These are phyloP conservation scores for Neuroterus valhalla DNA, from an alignment of 1,140 invertebrate species.

Conservation along the genomic window DNA sequence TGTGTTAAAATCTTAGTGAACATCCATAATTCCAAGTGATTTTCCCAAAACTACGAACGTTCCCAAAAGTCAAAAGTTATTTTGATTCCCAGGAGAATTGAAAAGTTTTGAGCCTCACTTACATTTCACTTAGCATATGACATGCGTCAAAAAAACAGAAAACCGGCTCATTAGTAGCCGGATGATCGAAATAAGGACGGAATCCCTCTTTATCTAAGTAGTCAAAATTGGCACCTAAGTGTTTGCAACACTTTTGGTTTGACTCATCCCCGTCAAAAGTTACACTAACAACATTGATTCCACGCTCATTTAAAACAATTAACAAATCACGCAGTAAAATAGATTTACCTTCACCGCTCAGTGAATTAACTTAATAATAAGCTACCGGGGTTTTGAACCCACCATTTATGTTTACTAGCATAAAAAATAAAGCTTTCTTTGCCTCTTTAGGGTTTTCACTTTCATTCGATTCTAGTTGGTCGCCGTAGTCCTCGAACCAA, in stretches of 20 bases:
- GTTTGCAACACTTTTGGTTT: too few species aligned
- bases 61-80: too few species aligned
- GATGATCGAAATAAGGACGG: conserved; percentile 43
- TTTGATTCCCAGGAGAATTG: too few species aligned
- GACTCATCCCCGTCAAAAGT: conserved; percentile 40
- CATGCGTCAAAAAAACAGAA: too few species aligned
- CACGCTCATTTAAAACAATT: conserved; percentile 29
- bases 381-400: too few species aligned
- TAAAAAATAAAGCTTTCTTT: conserved; percentile 38
- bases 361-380: conserved; percentile 39
- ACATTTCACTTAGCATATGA: too few species aligned
- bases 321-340: conserved; percentile 43
- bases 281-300: conserved; percentile 36
- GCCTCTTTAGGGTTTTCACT: too few species aligned
- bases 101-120: too few species aligned
- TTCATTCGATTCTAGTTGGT: conserved; percentile 37
- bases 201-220: conserved; percentile 32
- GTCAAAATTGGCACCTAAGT: conserved; percentile 41
- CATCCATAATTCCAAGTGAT: too few species aligned
- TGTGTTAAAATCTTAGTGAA: too few species aligned
- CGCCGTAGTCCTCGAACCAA: conserved; percentile 38
- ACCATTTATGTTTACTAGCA: conserved; percentile 46
- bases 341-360: conserved; percentile 34
- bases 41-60: too few species aligned
- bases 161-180: neutral